Percentiles rank a stretch among this genome's conserved stretches.
Conservation (phyloP, 2,113 vertebrate genomes). For the Anser brachyrhynchus region DNA sequence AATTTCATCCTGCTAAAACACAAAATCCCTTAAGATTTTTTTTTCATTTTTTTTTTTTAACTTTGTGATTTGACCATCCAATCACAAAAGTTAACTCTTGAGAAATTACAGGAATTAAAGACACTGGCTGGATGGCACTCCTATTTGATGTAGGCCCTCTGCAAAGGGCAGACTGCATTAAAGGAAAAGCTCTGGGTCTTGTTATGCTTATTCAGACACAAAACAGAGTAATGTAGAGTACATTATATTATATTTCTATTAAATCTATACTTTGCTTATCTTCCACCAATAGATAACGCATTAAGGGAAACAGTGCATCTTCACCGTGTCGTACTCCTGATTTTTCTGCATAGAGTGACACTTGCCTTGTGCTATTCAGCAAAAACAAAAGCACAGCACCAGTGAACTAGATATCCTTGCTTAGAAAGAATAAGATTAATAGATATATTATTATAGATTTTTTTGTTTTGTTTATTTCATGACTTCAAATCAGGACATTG, state of each 20-base stretch:
- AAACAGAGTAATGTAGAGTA: too few relatives aligned
- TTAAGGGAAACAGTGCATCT: not conserved
- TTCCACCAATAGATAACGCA: rapidly evolving
- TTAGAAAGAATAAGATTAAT: not conserved
- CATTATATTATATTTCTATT: too few relatives aligned
- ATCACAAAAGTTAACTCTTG: not conserved
- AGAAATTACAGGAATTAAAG: not conserved
- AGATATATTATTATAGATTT: not conserved
- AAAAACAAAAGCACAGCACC: not conserved
- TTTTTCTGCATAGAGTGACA: not conserved
- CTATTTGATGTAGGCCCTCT: not conserved
- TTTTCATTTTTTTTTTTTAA: not conserved
- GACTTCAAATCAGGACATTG: not conserved
- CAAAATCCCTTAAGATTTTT: too few relatives aligned
- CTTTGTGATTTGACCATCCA: too few relatives aligned
- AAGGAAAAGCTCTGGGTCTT: too few relatives aligned
- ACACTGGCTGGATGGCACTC: not conserved
- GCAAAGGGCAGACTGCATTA: too few relatives aligned
- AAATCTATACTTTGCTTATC: rapidly evolving
- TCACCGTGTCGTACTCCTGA: rapidly evolving
- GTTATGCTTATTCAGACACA: too few relatives aligned
- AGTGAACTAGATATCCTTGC: not conserved
- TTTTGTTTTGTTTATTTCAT: constrained; percentile 32
- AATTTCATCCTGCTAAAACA: not conserved
- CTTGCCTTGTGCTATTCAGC: not conserved